Evolutionary conservation across 2,113 vertebrate species (phyloP), one percentile per base, ranked within the genome.

Genomic region (Takifugu flavidus): DNA sequence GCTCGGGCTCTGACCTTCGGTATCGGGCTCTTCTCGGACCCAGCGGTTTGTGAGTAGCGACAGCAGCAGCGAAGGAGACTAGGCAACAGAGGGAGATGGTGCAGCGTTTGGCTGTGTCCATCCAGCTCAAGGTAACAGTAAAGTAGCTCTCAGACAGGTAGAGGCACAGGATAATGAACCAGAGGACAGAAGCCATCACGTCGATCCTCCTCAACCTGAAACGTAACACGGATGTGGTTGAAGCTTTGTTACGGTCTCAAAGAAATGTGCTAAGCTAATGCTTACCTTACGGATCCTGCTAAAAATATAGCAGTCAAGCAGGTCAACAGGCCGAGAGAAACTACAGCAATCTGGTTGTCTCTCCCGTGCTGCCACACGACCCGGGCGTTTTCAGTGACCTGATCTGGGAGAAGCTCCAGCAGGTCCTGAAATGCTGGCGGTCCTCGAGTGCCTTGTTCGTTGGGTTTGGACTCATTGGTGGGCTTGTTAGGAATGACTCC

Each of bases 1-100:
- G 90, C 86, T 92, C 88, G 82, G 90, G 89, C 90, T 98, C 97
- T 98, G 94, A 99, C 96, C 97, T 98, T 96, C 93, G 94, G 83
- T 94, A 92, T 89, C 92, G 92, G 87, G 67, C 74, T 93, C 94
- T 94, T 89, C 94, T 89, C 4, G 86, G 90, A 87, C 91, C 90
- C 3, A 80, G 84, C 0, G 94, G 75, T 67, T 95, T 98, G 85
- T 84, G 90, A 0, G 93, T 97, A 65, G 95, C 94, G 84, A 95
- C 90, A 0, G 96, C 94, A 6, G 95, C 95, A 0, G 93, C 92
- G 75, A 98, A 93, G 83, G 94, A 93, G 84, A 96, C 91, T 51
- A 98, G 84, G 89, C 96, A 98, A 89, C 96, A 98, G 73, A 98
- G 75, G 82, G 90, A 91, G 0, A 91, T 86, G 78, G 86, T 82